These are phyloP conservation scores for Acronicta leporina DNA, from an alignment of 2,888 invertebrate species.

Conservation along the genomic window DNA sequence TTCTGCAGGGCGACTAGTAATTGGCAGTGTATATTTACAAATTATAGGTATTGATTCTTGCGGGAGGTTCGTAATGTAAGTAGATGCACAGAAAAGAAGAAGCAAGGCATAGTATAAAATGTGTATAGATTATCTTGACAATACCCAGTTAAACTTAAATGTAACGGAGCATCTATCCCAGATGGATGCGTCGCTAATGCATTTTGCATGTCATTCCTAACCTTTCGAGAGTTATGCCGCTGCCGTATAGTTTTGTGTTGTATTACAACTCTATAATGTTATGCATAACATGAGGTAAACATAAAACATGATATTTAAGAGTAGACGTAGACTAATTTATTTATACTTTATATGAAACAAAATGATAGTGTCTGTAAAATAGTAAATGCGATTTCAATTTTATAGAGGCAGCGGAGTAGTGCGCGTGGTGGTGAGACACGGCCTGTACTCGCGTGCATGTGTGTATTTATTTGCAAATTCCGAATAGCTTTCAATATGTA, in stretches of 20 bases:
- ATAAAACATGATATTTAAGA: slow-evolving; percentile 43
- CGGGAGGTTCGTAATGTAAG: slow-evolving; percentile 13
- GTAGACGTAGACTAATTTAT: slow-evolving; percentile 33
- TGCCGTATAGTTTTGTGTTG: slow-evolving; percentile 57
- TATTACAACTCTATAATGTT: slow-evolving; percentile 45
- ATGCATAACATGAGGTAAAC: slow-evolving; percentile 31
- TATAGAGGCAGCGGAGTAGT: slow-evolving; percentile 74
- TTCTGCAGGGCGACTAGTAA: slow-evolving; percentile 4
- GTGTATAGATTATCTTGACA: slow-evolving; percentile 33
- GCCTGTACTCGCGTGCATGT: slow-evolving; percentile 73
- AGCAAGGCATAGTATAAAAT: not conserved
- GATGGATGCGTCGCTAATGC: slow-evolving; percentile 77
- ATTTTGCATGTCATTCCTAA: slow-evolving; percentile 73
- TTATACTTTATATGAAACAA: slow-evolving; percentile 59
- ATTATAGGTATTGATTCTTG: not conserved
- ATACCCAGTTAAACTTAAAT: slow-evolving; percentile 30
- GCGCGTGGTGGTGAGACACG: slow-evolving; percentile 72
- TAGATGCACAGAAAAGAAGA: slow-evolving; percentile 9
- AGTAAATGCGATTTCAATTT: slow-evolving; percentile 86
- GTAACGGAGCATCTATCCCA: slow-evolving; percentile 65
- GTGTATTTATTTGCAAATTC: slow-evolving; percentile 88
- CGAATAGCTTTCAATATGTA: slow-evolving; percentile 88
- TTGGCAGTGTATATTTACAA: no score
- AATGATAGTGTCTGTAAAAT: slow-evolving; percentile 73
- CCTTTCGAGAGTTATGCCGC: slow-evolving; percentile 55